A percentile compares a stretch with the other conserved stretches of the same genome.
These are phyloP conservation scores for Arbacia lixula DNA, from an alignment of 53 echinoderm and acorn worm species.

Conservation along the genomic window DNA sequence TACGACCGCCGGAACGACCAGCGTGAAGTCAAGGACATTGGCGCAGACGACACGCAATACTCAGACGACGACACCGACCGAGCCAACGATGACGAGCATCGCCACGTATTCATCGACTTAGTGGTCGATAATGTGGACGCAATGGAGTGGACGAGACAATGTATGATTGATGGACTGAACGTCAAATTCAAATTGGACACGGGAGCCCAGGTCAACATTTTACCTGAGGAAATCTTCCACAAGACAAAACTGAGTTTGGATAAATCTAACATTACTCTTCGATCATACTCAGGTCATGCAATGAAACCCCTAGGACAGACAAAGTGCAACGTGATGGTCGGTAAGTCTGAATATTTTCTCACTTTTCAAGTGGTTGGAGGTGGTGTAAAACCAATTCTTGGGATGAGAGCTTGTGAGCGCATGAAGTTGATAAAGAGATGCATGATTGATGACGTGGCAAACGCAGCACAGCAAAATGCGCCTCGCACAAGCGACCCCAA, in stretches of 20 bases:
- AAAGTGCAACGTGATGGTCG: not conserved
- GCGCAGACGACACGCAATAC: not conserved
- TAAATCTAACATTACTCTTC: not conserved
- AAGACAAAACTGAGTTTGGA: not conserved
- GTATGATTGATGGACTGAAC: slow-evolving; percentile 8
- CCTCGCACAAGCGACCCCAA: not conserved
- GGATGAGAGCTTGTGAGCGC: slow-evolving; percentile 25
- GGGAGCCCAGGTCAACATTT: slow-evolving; percentile 63
- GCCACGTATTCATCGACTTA: not conserved
- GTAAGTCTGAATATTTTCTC: slow-evolving; percentile 5
- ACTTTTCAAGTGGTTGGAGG: slow-evolving; percentile 50
- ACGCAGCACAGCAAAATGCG: not conserved
- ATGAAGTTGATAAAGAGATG: slow-evolving; percentile 25
- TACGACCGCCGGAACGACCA: not conserved
- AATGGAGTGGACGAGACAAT: slow-evolving; percentile 29
- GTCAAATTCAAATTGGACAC: slow-evolving; percentile 64
- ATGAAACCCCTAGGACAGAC: slow-evolving; percentile 20
- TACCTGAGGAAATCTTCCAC: slow-evolving; percentile 39
- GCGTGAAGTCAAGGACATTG: not conserved
- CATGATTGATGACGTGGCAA: not conserved
- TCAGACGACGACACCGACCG: not conserved
- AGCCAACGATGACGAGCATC: not conserved
- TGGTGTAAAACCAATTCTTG: slow-evolving; percentile 35
- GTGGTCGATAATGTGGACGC: not conserved
- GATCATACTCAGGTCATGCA: slow-evolving; percentile 31